These are phyloP conservation scores for Sinocyclocheilus anophthalmus DNA, from an alignment of 2,113 vertebrate species.

Conservation along the genomic window DNA sequence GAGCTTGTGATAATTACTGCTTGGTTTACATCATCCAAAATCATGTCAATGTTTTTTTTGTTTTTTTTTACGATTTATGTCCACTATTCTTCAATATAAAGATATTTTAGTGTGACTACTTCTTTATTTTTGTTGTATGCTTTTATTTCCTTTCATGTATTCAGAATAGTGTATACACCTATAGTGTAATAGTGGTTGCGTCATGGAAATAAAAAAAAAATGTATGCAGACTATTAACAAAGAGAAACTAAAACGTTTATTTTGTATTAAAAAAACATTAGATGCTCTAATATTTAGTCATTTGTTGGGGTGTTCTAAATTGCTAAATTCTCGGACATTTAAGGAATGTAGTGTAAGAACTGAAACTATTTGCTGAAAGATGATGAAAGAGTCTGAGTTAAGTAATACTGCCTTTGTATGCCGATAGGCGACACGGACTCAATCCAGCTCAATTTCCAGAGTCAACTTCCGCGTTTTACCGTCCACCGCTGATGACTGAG, in stretches of 20 bases:
- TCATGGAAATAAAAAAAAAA: neutral
- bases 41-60: neutral
- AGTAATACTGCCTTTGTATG: neutral
- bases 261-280: neutral
- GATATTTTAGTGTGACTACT: neutral
- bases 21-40: neutral
- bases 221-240: neutral
- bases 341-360: neutral
- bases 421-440: slow-evolving; percentile 12
- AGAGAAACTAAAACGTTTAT: neutral
- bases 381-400: neutral
- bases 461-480: slow-evolving; percentile 67
- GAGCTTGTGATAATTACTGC: neutral
- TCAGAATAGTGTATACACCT: neutral
- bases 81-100: neutral
- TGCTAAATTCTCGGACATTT: neutral
- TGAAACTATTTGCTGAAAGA: neutral
- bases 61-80: no score
- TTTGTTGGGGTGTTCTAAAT: neutral
- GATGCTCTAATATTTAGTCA: neutral
- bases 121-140: neutral
- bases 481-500: slow-evolving; percentile 67
- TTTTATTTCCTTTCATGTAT: neutral
- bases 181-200: neutral
- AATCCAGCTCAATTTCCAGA: slow-evolving; percentile 47